Conservation (phyloP, 1,140 invertebrate genomes). For the Drosophila setifemur region DNA sequence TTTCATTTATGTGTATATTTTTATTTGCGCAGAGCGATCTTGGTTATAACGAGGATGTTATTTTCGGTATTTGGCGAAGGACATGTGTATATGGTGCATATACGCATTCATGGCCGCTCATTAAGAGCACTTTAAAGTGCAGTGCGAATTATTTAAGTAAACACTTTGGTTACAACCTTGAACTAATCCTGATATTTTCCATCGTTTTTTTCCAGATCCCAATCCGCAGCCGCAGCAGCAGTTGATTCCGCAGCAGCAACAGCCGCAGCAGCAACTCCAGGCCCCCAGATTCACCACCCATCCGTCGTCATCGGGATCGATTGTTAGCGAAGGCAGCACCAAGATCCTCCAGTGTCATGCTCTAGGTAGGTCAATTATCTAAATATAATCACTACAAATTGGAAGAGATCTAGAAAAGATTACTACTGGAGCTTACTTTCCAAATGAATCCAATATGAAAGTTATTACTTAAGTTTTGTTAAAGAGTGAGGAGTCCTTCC, state of each 20-base stretch:
- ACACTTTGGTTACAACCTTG: too few relatives aligned
- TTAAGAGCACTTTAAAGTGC: too few relatives aligned
- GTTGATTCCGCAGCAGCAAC: slow-evolving; percentile 30
- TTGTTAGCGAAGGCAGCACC: slow-evolving; percentile 92
- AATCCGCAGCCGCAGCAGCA: slow-evolving; percentile 46
- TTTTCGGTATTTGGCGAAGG: too few relatives aligned
- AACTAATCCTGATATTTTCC: neutral
- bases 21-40: neutral
- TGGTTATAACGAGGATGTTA: neutral
- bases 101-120: too few relatives aligned
- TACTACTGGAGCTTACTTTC: too few relatives aligned
- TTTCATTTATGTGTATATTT: neutral
- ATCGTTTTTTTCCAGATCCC: slow-evolving; percentile 26
- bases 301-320: slow-evolving; percentile 91
- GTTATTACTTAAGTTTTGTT: too few relatives aligned
- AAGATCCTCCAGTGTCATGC: slow-evolving; percentile 96
- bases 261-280: slow-evolving; percentile 84
- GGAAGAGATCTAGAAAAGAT: neutral
- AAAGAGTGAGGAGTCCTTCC: too few relatives aligned
- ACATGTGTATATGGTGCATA: too few relatives aligned
- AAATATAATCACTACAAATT: neutral
- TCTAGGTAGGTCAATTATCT: slow-evolving; percentile 87
- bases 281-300: slow-evolving; percentile 92
- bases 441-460: too few relatives aligned
- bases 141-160: too few relatives aligned